phyloP scores from a whole-genome alignment of 1,140 invertebrate genomes.

The Asbolus verrucosus region DNA sequence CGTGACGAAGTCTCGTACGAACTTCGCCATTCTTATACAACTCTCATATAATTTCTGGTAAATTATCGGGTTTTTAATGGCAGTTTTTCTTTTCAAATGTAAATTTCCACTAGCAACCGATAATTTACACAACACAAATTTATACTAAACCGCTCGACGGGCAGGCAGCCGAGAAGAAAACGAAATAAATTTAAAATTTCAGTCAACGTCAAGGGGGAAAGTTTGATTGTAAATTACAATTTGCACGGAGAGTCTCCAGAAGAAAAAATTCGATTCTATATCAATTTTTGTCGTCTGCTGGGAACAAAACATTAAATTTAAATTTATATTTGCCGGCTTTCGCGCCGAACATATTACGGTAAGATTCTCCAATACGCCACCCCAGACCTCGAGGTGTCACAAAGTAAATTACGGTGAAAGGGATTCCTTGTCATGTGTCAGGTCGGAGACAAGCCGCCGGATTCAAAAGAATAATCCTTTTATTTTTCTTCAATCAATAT shows the following conservation, averaged over 20 bases:
- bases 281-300: conserved; percentile 31
- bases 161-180: background rate
- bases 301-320: conserved; percentile 41
- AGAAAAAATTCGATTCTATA: conserved; percentile 30
- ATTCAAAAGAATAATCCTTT: conserved; percentile 48
- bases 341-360: conserved; percentile 38
- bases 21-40: conserved; percentile 40
- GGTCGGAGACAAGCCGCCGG: conserved; percentile 40
- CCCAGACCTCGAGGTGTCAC: conserved; percentile 48
- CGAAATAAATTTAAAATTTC: conserved; percentile 13
- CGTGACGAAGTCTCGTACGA: conserved; percentile 44
- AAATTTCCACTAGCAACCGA: conserved; percentile 34
- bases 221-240: conserved; percentile 34
- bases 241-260: conserved; percentile 13
- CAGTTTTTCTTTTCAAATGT: conserved; percentile 42
- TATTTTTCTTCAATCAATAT: conserved; percentile 50
- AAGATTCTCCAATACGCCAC: conserved; percentile 44
- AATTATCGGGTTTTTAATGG: conserved; percentile 42
- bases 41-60: conserved; percentile 37
- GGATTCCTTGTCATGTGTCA: conserved; percentile 59
- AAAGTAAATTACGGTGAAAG: conserved; percentile 58
- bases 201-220: background rate
- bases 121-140: conserved; percentile 24
- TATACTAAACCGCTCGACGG: background rate
- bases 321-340: conserved; percentile 37